Evolutionary conservation across 2,888 invertebrate genomes (phyloP), one percentile per base, ranked within the genome.

Genomic region (Agrotis puta): DNA sequence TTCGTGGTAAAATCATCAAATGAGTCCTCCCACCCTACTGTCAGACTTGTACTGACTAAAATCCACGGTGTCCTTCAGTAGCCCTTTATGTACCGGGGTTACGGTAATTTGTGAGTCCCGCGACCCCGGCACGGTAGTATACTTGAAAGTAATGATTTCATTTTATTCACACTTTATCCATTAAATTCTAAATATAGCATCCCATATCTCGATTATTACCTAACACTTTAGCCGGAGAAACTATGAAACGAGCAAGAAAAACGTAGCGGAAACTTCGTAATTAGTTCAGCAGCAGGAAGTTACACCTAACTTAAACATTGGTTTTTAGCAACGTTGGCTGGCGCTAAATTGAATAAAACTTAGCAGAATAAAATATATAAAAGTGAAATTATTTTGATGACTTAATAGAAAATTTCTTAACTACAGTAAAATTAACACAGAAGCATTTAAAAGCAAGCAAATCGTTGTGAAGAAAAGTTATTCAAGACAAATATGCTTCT

Each of bases 281-380:
- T 83, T 83, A 79, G 83, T 79, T 83, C 58, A 39, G 61, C 20
- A 71, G 61, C 69, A 43, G 53, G 53, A 81, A 81, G 61, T 81
- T 77, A 56, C 48, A 75, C 47, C 61, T 64, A 69, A 73, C 51
- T 84, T 63, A 69, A 62, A 73, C 69, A 77, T 72, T 45, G 64
- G 72, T 64, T 72, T 72, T 71, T 72, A 79, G 64, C 54, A 54
- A 56, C 63, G 56, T 56, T 53, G n/a, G 48, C 64, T 50, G 39
- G 66, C 16, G 54, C 16, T 77, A 66, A 67, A 81, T 70, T 81
- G 48, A 81, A 79, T 77, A 22, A 64, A 79, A 81, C 50, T 61
- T 57, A 53, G 51, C 43, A n/a, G 33, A 66, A 64, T 20, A 50
- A 51, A 79, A 33, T 33, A 56, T 27, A 24, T 16, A 64, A 54